Evolutionary conservation across 2,888 invertebrate genomes (phyloP).

Genomic region (Ectemnius lituratus): DNA sequence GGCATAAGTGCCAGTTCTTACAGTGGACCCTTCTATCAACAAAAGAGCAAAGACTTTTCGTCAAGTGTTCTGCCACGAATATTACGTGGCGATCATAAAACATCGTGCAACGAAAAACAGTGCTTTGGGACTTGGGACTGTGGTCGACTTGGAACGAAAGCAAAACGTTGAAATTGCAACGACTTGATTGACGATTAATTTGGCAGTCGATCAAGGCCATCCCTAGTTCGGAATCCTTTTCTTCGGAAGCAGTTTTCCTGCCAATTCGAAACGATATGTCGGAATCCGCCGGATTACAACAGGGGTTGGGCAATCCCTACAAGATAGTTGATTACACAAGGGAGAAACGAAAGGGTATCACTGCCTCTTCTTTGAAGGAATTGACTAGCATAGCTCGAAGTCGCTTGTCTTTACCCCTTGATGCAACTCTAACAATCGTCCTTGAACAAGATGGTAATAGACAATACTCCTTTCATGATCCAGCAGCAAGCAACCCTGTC

Average conservation of each 20-base stretch:
- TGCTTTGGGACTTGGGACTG: slow-evolving; percentile 37
- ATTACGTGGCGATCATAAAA: slow-evolving; percentile 13
- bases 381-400: slow-evolving; percentile 87
- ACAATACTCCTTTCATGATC: not conserved
- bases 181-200: slow-evolving; percentile 18
- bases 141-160: slow-evolving; percentile 25
- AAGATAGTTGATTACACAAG: slow-evolving; percentile 89
- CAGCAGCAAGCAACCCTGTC: not conserved
- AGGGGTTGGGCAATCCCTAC: slow-evolving; percentile 82
- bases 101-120: slow-evolving; percentile 59
- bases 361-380: slow-evolving; percentile 88
- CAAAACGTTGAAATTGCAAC: slow-evolving; percentile 30
- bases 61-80: not conserved
- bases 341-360: slow-evolving; percentile 90
- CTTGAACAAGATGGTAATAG: slow-evolving; percentile 88
- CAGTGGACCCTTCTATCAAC: slow-evolving; percentile 15
- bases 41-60: slow-evolving; percentile 1
- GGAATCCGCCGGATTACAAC: slow-evolving; percentile 62
- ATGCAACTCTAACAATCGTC: slow-evolving; percentile 86
- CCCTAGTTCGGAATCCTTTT: too few relatives aligned
- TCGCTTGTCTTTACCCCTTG: slow-evolving; percentile 84
- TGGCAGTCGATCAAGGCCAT: not conserved
- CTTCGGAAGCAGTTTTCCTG: slow-evolving; percentile 20
- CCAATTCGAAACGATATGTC: slow-evolving; percentile 49
- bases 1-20: slow-evolving; percentile 15